Evolutionary conservation across 2,888 invertebrate species (phyloP), one percentile per base, ranked within the genome.

Genomic region (Apamea anceps): DNA sequence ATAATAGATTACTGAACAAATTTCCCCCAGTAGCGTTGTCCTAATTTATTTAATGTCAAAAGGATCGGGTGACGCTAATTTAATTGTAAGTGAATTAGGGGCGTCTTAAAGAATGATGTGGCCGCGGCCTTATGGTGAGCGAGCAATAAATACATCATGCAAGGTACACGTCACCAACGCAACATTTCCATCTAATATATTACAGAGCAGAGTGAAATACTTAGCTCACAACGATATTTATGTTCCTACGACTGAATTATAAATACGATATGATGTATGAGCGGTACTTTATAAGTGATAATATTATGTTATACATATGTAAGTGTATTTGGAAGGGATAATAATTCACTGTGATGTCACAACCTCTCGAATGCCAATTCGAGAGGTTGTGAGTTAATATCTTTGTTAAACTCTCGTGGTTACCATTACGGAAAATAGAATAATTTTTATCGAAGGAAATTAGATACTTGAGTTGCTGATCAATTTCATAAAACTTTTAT

Each of bases 71-170:
- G 94, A 94, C 94, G 92, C 91, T 94, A 94, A 95, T 95, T 95
- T 94, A 94, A 95, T 95, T 95, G 93, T 93, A 92, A 94, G 92
- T 93, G 93, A 93, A 95, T 95, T 94, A 94, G 92, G 94, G 93
- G 91, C 93, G 93, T 93, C 94, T 94, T 92, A 88, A 93, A 93
- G 93, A 92, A 93, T 93, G 92, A 91, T 91, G 92, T 91, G 91
- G 91, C 72, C 72, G 60, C 81, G 89, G 88, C 90, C 85, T 91
- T 91, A 91, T 88, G 85, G 88, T 86, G 91, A 89, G 90, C 86
- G 85, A 92, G 93, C 92, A 93, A 95, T 95, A 95, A 94, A 95
- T 95, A 95, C 91, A 92, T 93, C 93, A 94, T 92, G 91, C 89
- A 87, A 90, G 87, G 89, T 90, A 88, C 90, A 91, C 91, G 92